Percentiles rank a stretch among this genome's conserved stretches.
phyloP scores from a whole-genome alignment of 2,888 invertebrate species.

The Cheilosia pagana region DNA sequence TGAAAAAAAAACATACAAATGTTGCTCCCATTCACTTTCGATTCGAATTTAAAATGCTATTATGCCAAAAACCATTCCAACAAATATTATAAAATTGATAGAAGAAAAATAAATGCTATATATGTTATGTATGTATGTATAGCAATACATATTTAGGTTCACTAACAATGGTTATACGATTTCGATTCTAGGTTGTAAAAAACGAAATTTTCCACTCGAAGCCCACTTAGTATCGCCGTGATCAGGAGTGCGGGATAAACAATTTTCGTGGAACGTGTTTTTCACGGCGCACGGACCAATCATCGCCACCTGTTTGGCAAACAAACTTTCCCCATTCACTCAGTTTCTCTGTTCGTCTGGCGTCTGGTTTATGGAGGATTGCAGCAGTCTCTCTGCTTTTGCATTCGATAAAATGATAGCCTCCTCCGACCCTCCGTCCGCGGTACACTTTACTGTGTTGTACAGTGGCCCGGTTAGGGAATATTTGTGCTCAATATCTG shows the following conservation, averaged over 20 bases:
- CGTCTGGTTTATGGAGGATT: neutral
- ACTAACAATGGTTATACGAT: constrained; percentile 1
- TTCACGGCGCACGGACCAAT: constrained; percentile 14
- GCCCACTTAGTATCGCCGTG: neutral
- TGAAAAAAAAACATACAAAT: neutral
- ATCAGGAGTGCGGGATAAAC: neutral
- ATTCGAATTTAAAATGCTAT: constrained; percentile 14
- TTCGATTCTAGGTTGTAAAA: constrained; percentile 6
- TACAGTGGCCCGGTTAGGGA: no score
- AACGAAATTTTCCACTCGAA: neutral
- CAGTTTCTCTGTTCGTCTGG: neutral
- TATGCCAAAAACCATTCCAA: neutral
- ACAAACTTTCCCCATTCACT: constrained; percentile 12
- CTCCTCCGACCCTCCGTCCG: no score
- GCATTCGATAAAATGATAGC: no score
- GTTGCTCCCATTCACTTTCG: neutral
- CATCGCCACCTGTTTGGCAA: constrained; percentile 28
- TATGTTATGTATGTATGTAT: no score
- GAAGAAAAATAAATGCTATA: neutral
- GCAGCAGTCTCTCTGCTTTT: neutral
- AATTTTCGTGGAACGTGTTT: neutral
- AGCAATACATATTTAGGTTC: neutral
- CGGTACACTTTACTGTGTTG: no score
- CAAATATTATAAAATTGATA: neutral
- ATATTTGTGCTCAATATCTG: no score